Base-by-base conservation (phyloP, 1,140 invertebrate species). In the Sarcophaga peregrina region DNA sequence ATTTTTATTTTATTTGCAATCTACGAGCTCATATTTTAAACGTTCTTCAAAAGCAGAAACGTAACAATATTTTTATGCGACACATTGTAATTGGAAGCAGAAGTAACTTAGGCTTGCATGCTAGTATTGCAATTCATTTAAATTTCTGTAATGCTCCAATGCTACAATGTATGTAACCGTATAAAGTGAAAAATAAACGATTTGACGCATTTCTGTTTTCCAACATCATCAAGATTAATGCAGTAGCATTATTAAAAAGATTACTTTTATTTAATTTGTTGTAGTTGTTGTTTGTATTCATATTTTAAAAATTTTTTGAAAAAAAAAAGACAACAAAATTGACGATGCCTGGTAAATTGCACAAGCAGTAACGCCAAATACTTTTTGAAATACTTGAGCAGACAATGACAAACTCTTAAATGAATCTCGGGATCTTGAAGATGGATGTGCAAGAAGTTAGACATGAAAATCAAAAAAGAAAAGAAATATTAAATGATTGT, bases 201-300 rank as follows among this genome's bases (percentile, higher is more conserved):
- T 58, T 13, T 58, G 52, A 15, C 52, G 8, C 11, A 15, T 11
- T 10, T 58, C n/a, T 15, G 52, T 58, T 58, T 15, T 6, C 52
- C 11, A 58, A 58, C 52, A 58, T 58, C 52, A 58, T 58, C 52
- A 58, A 58, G 52, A 58, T 58, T 58, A 13, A 58, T 58, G 52
- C n/a, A 58, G 9, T 11, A 15, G 52, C 52, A 58, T 11, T 58
- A 58, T 58, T 58, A 58, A 58, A 58, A 58, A 58, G 13, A 15
- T 58, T 15, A 58, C 52, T 11, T 58, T 58, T 58, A 6, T 58
- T 58, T 58, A 37, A 2, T 37, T 37, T 37, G 25, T 37, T 37
- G 25, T 37, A 2, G 25, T 37, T 37, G 25, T 37, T 4, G 25
- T 37, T 37, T 37, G 25, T 2, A 37, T 37, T 37, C 25, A 37